phyloP scores from a whole-genome alignment of 1,140 invertebrate genomes.

The Micrasema minimum region DNA sequence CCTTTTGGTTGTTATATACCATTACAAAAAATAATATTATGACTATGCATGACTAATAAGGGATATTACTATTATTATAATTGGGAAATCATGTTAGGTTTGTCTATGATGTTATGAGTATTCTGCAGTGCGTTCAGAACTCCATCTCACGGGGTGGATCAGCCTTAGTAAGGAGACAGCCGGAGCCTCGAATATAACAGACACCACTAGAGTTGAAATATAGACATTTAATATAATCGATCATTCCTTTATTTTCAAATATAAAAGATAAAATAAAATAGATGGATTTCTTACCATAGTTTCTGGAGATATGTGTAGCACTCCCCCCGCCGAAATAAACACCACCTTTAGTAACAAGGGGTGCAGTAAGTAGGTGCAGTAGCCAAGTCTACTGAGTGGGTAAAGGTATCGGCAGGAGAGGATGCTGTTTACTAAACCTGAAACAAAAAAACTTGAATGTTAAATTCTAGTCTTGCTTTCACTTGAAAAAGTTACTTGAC shows the following conservation, averaged over 20 bases:
- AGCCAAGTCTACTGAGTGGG: conserved; percentile 48
- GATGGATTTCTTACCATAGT: conserved; percentile 32
- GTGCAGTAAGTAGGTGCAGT: conserved; percentile 47
- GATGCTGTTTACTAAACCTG: conserved; percentile 43
- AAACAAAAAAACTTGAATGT: too few species aligned
- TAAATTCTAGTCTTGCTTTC: too few species aligned
- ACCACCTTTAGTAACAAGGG: conserved; percentile 45
- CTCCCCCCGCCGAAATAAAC: conserved; percentile 39
- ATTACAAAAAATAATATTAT: too few species aligned
- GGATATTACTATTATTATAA: too few species aligned
- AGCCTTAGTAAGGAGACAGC: conserved; percentile 43
- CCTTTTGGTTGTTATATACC: too few species aligned
- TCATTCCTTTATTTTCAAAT: too few species aligned
- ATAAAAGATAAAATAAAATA: too few species aligned
- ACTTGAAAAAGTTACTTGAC: too few species aligned
- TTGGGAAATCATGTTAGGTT: too few species aligned
- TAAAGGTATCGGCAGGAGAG: conserved; percentile 45
- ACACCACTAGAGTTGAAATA: too few species aligned
- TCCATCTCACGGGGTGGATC: conserved; percentile 9
- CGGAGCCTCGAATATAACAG: conserved; percentile 46
- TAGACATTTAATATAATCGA: too few species aligned
- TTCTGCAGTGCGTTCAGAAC: background rate
- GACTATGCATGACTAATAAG: too few species aligned
- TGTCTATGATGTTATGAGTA: background rate
- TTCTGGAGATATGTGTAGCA: conserved; percentile 44